Evolutionary conservation across 2,797 vertebrate genomes (phyloP).

Genomic region (Acanthurus lineatus): DNA sequence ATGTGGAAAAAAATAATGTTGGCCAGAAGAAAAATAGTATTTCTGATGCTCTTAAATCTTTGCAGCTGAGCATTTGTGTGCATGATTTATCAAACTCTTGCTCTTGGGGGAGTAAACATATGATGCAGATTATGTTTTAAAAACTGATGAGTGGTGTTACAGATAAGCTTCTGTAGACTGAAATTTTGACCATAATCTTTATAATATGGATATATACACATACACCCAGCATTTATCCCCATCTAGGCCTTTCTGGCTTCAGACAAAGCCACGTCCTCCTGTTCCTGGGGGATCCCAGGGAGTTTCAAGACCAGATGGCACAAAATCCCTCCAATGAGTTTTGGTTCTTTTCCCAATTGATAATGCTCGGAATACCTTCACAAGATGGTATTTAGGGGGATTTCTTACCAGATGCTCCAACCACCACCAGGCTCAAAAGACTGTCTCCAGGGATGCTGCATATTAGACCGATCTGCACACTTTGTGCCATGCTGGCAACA

Average conservation of each 20-base stretch:
- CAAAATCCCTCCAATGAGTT: not conserved
- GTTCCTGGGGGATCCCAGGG: not conserved
- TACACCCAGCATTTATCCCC: not conserved
- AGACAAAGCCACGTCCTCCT: not conserved
- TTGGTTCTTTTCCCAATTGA: conserved; percentile 2
- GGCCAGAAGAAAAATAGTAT: conserved; percentile 11
- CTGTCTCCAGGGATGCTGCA: not conserved
- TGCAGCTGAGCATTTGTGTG: not conserved
- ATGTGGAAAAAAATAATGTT: not conserved
- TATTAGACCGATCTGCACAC: too few species aligned
- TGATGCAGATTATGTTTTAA: not conserved
- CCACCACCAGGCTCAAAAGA: not conserved
- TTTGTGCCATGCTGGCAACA: not conserved
- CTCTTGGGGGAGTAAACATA: conserved; percentile 4
- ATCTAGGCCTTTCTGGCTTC: not conserved
- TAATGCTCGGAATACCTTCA: not conserved
- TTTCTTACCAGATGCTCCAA: not conserved
- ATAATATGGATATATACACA: not conserved
- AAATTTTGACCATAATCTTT: not conserved
- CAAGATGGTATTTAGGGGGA: not conserved
- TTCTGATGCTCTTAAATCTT: not conserved
- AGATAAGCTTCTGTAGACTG: not conserved
- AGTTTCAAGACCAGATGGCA: not conserved
- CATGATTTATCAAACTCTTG: not conserved
- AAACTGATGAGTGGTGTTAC: not conserved